These are phyloP conservation scores for Xestoiulus laeticollis DNA, from an alignment of 2,888 invertebrate genomes.

Conservation along the genomic window DNA sequence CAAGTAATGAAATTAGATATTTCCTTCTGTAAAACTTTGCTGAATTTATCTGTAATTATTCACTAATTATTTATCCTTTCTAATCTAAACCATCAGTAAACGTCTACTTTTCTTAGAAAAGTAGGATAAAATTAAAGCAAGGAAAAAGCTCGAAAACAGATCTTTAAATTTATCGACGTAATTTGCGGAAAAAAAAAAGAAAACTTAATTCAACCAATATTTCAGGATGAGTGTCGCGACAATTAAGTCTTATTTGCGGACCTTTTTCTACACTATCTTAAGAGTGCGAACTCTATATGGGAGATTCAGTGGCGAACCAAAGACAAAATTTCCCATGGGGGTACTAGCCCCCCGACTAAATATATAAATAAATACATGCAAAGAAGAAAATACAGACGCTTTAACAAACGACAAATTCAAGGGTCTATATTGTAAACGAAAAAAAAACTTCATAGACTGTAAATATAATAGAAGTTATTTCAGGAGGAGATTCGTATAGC, in stretches of 20 bases:
- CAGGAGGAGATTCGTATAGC: background rate
- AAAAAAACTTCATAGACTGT: background rate
- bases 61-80: too few relatives aligned
- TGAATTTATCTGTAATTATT: too few relatives aligned
- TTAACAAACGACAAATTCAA: slow-evolving; percentile 20
- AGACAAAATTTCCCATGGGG: background rate
- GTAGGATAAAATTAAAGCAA: background rate
- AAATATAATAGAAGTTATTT: background rate
- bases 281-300: background rate
- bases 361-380: background rate
- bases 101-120: background rate
- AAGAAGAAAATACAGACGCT: background rate
- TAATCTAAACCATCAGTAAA: background rate
- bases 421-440: background rate
- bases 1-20: too few relatives aligned
- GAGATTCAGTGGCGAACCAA: background rate
- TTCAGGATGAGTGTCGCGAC: slow-evolving; percentile 7
- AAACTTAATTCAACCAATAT: background rate
- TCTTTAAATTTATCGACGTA: background rate
- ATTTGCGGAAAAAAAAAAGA: background rate
- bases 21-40: too few relatives aligned
- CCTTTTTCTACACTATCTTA: background rate
- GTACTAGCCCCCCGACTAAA: background rate
- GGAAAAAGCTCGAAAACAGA: background rate
- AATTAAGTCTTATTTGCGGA: slow-evolving; percentile 34